Conservation (phyloP, 2,113 vertebrate genomes). For the Hassar affinis region DNA sequence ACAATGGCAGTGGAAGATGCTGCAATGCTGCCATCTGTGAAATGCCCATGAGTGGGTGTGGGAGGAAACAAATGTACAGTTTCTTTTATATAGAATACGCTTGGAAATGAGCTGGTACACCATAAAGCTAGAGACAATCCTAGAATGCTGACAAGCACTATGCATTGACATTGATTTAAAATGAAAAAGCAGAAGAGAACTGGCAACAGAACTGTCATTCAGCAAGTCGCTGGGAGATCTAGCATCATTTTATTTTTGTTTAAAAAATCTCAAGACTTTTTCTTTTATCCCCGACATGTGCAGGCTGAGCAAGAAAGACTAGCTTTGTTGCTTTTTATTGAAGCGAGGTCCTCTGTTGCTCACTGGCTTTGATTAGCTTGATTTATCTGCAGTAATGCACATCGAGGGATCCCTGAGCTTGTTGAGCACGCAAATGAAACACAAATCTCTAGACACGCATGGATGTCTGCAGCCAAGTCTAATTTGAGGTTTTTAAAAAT, state of each 20-base stretch:
- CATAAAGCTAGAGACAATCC: constrained; percentile 51
- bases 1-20: constrained; percentile 26
- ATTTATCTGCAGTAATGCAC: constrained; percentile 60
- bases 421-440: constrained; percentile 33
- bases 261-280: constrained; percentile 35
- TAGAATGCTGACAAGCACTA: constrained; percentile 58
- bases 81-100: constrained; percentile 54
- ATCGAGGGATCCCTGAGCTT: constrained; percentile 34
- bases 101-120: constrained; percentile 39
- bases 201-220: not conserved
- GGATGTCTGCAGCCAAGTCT: not conserved
- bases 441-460: constrained; percentile 46
- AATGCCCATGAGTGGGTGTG: constrained; percentile 34
- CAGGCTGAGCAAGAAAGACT: constrained; percentile 13
- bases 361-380: constrained; percentile 43
- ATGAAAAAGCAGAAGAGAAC: constrained; percentile 39
- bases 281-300: constrained; percentile 39
- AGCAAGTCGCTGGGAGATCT: not conserved
- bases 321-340: constrained; percentile 45
- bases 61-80: constrained; percentile 51
- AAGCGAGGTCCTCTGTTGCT: not conserved
- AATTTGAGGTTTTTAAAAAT: constrained; percentile 23
- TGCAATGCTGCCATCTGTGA: constrained; percentile 27
- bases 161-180: constrained; percentile 42
- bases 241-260: not conserved